Conservation (phyloP, 2,113 vertebrate species). For the Phaethon lepturus region DNA sequence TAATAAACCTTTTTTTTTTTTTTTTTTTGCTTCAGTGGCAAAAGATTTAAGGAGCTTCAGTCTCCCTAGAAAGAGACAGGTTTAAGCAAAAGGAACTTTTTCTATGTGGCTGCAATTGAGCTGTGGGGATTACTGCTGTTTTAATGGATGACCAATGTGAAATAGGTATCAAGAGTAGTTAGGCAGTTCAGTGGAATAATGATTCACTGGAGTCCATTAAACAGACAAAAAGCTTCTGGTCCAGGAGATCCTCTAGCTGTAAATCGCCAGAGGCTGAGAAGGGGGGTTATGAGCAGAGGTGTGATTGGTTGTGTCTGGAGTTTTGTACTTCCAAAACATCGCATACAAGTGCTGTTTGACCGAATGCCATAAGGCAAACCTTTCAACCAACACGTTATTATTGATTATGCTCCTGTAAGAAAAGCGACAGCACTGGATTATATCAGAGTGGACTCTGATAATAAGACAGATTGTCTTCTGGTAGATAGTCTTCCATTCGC, state of each 20-base stretch:
- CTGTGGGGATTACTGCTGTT: not conserved
- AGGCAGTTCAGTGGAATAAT: not conserved
- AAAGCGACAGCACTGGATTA: not conserved
- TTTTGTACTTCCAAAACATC: not conserved
- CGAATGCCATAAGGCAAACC: not conserved
- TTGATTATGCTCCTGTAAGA: not conserved
- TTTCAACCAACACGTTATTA: not conserved
- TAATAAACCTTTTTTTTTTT: not conserved
- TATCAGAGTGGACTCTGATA: too few species aligned
- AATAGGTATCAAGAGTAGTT: not conserved
- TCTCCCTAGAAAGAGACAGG: not conserved
- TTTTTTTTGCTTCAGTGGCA: not conserved
- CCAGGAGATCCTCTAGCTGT: not conserved
- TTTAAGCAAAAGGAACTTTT: not conserved
- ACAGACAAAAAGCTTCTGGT: not conserved
- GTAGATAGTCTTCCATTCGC: not conserved
- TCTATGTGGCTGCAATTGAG: not conserved
- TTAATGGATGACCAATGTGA: not conserved
- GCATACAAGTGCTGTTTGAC: not conserved
- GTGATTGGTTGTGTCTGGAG: not conserved
- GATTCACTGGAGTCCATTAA: not conserved
- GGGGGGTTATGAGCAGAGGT: not conserved
- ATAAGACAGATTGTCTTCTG: not conserved
- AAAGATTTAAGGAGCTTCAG: not conserved
- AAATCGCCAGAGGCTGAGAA: not conserved